These are phyloP conservation scores for Porphyrio hochstetteri DNA, from an alignment of 2,113 vertebrate species.

Conservation along the genomic window DNA sequence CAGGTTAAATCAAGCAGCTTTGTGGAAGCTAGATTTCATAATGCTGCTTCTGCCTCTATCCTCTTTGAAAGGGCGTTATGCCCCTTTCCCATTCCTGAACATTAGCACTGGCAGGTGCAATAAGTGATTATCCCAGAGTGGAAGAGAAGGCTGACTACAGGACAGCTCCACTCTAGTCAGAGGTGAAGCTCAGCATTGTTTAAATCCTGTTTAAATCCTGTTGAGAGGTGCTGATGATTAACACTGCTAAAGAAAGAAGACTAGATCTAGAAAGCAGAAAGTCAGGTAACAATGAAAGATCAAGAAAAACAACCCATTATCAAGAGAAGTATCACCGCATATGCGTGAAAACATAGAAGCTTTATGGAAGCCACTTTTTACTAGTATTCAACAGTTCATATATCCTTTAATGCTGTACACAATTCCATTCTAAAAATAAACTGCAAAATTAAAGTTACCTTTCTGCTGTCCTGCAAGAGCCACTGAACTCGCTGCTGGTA, in stretches of 20 bases:
- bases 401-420: background rate
- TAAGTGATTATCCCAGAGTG: background rate
- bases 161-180: background rate
- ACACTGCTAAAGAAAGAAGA: background rate
- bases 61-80: background rate
- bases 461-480: slow-evolving; percentile 79
- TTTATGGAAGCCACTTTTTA: background rate
- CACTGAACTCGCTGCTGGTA: slow-evolving; percentile 78
- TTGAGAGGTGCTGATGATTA: background rate
- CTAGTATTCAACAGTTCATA: background rate
- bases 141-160: background rate
- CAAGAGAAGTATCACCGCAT: background rate
- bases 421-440: background rate
- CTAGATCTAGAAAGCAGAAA: background rate
- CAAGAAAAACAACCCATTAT: background rate
- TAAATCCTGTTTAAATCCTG: background rate
- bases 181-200: background rate
- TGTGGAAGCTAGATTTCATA: background rate
- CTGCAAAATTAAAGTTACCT: slow-evolving; percentile 72
- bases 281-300: background rate
- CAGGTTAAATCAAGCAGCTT: background rate
- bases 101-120: background rate
- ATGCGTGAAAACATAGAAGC: background rate
- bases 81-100: background rate
- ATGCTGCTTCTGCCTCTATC: background rate